Percentiles rank a stretch among this genome's conserved stretches.
Conservation (phyloP, 2,113 vertebrate genomes). For the Ailurus styani region DNA sequence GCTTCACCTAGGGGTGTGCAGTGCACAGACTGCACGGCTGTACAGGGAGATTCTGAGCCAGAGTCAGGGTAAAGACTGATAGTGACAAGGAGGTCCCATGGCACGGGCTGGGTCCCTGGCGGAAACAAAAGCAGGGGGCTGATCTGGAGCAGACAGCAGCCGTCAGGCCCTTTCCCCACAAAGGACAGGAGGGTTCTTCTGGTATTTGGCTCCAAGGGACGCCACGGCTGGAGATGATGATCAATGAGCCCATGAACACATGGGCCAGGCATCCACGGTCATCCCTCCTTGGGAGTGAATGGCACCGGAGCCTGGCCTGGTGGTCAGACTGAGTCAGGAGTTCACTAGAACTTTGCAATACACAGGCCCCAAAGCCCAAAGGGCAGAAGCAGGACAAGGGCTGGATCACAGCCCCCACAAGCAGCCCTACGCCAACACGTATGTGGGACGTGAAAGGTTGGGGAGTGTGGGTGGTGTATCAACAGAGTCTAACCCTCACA, state of each 20-base stretch:
- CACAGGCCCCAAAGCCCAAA: no score
- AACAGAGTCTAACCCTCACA: rapidly evolving
- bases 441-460: background rate
- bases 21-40: background rate
- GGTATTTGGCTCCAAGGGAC: background rate
- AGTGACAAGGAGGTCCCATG: background rate
- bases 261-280: rapidly evolving
- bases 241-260: rapidly evolving
- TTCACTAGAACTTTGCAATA: background rate
- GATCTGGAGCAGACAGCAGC: background rate
- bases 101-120: rapidly evolving
- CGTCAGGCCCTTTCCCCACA: background rate
- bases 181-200: background rate
- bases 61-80: background rate
- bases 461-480: rapidly evolving
- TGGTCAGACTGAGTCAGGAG: background rate
- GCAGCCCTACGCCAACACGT: rapidly evolving
- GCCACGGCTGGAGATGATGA: no score
- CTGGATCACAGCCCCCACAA: rapidly evolving
- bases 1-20: background rate
- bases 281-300: no score
- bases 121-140: background rate
- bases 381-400: rapidly evolving
- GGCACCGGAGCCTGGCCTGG: rapidly evolving
- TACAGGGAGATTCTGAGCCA: background rate